These are phyloP conservation scores for Philhelius pedissequus DNA, from an alignment of 2,888 invertebrate genomes.

Conservation along the genomic window DNA sequence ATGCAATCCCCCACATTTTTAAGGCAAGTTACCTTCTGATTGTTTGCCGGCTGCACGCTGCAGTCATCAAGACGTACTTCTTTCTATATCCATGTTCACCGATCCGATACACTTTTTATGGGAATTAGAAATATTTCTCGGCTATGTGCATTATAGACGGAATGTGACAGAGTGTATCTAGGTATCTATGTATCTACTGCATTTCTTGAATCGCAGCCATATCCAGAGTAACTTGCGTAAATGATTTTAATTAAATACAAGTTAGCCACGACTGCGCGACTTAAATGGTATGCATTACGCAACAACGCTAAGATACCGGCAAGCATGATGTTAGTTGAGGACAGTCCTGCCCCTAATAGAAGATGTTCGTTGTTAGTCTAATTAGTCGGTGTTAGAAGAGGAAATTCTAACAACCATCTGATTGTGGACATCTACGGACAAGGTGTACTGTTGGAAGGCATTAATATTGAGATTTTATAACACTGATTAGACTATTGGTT, in stretches of 20 bases:
- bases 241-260: slow-evolving; percentile 51
- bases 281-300: slow-evolving; percentile 27
- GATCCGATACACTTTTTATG: slow-evolving; percentile 15
- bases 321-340: background rate
- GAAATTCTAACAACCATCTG: background rate
- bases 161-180: background rate
- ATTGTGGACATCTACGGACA: background rate
- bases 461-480: background rate
- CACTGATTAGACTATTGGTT: background rate
- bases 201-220: slow-evolving; percentile 43
- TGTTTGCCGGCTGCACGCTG: background rate
- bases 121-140: slow-evolving; percentile 10
- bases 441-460: background rate
- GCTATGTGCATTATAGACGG: background rate
- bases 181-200: background rate
- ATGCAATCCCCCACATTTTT: background rate
- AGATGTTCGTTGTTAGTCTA: background rate
- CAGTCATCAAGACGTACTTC: background rate
- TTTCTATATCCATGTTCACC: background rate
- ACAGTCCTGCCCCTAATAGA: background rate
- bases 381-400: slow-evolving; percentile 2
- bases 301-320: slow-evolving; percentile 32
- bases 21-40: background rate
- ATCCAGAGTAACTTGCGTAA: slow-evolving; percentile 44
- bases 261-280: slow-evolving; percentile 7